Evolutionary conservation across 92 coral and sea anemone species (phyloP).

Genomic region (Phenganax subtilis): DNA sequence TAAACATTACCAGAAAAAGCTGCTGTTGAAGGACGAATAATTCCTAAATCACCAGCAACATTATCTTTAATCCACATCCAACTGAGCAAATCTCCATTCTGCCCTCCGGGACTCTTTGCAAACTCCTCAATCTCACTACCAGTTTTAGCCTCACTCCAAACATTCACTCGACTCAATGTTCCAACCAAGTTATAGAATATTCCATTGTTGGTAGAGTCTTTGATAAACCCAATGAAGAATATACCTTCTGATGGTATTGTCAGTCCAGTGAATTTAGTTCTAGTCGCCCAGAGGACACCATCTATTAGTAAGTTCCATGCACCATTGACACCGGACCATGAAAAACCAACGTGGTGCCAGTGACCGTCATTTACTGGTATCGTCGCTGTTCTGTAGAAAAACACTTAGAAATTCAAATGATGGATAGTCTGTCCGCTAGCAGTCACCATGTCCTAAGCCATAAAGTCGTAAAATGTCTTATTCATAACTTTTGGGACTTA

Average conservation of each 20-base stretch:
- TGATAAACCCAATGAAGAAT: not conserved
- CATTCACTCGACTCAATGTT: conserved; percentile 5
- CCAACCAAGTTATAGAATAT: not conserved
- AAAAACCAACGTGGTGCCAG: conserved; percentile 36
- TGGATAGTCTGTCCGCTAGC: not conserved
- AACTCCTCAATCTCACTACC: not conserved
- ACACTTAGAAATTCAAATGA: not conserved
- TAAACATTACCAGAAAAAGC: not conserved
- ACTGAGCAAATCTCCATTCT: not conserved
- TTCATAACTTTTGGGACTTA: too few relatives aligned
- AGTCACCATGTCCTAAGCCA: not conserved
- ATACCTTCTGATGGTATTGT: not conserved
- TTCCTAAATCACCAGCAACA: not conserved
- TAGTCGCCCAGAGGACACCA: conserved; percentile 7
- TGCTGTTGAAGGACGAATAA: conserved; percentile 13
- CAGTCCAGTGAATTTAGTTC: not conserved
- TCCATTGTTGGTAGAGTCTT: not conserved
- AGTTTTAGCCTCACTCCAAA: not conserved
- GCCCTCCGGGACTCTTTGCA: not conserved
- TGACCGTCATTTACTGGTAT: conserved; percentile 26
- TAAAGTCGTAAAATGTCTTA: not conserved
- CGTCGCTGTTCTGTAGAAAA: not conserved
- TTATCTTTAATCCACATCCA: not conserved
- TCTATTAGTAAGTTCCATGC: conserved; percentile 7
- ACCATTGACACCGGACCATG: conserved; percentile 18